These are phyloP conservation scores for Eptatretus burgeri DNA, from an alignment of 2,113 vertebrate genomes.

Conservation along the genomic window DNA sequence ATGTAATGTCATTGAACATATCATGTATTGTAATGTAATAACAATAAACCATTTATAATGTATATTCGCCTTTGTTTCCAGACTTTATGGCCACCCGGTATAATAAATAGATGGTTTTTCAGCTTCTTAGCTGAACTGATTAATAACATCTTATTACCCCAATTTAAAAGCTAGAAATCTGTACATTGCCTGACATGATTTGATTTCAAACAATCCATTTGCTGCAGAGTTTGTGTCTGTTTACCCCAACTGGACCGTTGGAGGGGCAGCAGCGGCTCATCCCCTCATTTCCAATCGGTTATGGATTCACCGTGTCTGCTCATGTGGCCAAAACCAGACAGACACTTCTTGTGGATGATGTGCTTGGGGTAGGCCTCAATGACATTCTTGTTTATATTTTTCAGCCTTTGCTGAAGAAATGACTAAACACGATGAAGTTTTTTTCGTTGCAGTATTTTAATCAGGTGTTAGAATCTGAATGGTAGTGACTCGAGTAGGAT, in stretches of 20 bases:
- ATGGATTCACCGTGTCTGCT: conserved; percentile 66
- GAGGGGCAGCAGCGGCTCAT: conserved; percentile 48
- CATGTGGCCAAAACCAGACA: conserved; percentile 81
- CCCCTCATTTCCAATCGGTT: conserved; percentile 49
- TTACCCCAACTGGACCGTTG: conserved; percentile 55
- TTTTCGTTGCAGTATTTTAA: not conserved
- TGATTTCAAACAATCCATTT: conserved; percentile 5
- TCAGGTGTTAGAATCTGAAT: no score
- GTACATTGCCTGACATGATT: not conserved
- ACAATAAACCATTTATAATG: no score
- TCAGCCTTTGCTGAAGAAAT: not conserved
- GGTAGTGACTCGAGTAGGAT: no score
- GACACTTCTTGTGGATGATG: conserved; percentile 67
- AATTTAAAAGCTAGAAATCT: no score
- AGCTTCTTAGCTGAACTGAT: no score
- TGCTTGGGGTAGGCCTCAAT: conserved; percentile 33
- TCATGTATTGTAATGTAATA: no score
- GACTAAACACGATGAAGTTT: not conserved
- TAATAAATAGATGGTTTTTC: no score
- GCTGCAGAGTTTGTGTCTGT: conserved; percentile 61
- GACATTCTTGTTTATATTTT: no score
- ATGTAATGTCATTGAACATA: no score
- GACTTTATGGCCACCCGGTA: no score
- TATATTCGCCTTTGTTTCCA: no score
- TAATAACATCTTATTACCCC: no score